phyloP scores from a whole-genome alignment of 1,140 invertebrate species.

The Dufourea novaeangliae region DNA sequence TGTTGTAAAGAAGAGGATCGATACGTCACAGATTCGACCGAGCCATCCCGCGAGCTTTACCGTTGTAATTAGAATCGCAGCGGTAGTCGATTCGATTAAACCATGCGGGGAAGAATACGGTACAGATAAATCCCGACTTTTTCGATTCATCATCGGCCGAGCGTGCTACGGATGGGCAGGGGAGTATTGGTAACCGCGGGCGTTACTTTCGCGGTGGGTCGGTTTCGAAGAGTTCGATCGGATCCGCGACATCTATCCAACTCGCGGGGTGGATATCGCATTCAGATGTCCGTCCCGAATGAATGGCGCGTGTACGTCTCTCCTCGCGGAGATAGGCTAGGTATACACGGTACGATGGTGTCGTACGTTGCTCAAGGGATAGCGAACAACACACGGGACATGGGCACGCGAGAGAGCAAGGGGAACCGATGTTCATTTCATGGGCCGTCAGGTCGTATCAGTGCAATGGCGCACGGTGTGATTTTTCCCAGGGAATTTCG shows the following conservation, averaged over 20 bases:
- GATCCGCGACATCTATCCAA: conserved; percentile 19
- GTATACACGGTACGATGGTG: too few species aligned
- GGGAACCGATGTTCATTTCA: conserved; percentile 78
- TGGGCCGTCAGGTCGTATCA: conserved; percentile 78
- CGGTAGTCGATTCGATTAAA: conserved; percentile 26
- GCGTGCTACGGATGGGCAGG: too few species aligned
- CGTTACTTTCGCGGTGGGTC: conserved; percentile 21
- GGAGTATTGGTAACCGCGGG: conserved; percentile 1
- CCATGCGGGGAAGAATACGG: conserved; percentile 3
- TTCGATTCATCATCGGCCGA: conserved; percentile 23
- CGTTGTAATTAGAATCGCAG: conserved; percentile 53
- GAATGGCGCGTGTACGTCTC: conserved; percentile 42
- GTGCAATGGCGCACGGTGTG: conserved; percentile 73
- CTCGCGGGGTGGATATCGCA: conserved; percentile 39
- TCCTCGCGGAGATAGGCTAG: conserved; percentile 48
- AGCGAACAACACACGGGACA: not conserved
- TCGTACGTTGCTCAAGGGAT: conserved; percentile 55
- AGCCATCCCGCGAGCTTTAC: conserved; percentile 16
- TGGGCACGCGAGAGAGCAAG: conserved; percentile 38
- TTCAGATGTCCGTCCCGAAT: conserved; percentile 36
- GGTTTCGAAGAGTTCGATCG: conserved; percentile 11
- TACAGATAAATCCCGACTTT: conserved; percentile 12
- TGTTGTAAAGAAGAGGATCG: conserved; percentile 58
- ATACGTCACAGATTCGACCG: conserved; percentile 29
- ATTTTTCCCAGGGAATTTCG: conserved; percentile 77